A percentile compares a stretch with the other conserved stretches of the same genome.
Evolutionary conservation across 1,140 invertebrate species (phyloP).

Genomic region (Drosophila azteca): DNA sequence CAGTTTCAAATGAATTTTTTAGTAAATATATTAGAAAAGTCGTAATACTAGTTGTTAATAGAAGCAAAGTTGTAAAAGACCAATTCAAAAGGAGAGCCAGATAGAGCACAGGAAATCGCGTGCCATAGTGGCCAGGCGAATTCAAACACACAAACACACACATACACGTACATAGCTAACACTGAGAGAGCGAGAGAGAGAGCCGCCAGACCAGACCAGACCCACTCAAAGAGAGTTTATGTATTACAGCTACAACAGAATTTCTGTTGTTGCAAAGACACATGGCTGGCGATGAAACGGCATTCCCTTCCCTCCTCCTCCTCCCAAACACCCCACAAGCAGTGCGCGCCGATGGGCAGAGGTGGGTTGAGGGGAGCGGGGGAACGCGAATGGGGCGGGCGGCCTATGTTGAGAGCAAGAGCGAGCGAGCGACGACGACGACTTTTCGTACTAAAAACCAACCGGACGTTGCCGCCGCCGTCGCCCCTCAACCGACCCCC

Average conservation of each 20-base stretch:
- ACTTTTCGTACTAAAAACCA: constrained; percentile 78
- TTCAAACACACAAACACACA: constrained; percentile 13
- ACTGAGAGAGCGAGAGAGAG: constrained; percentile 16
- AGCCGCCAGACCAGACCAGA: not conserved
- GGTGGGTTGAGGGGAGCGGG: not conserved
- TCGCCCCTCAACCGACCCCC: constrained; percentile 26
- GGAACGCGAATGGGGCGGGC: constrained; percentile 6
- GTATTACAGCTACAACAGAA: constrained; percentile 36
- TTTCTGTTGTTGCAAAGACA: constrained; percentile 31
- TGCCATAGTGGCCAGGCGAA: constrained; percentile 15
- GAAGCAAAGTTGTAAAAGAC: not conserved
- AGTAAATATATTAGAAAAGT: not conserved
- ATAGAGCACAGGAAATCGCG: no score
- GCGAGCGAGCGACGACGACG: constrained; percentile 41
- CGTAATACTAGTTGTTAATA: not conserved
- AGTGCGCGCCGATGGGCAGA: not conserved
- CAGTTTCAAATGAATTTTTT: constrained; percentile 1
- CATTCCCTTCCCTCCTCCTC: constrained; percentile 21
- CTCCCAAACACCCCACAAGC: not conserved
- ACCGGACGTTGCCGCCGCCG: constrained; percentile 73
- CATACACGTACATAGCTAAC: not conserved
- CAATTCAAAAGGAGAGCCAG: no score
- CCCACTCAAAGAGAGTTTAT: constrained; percentile 17
- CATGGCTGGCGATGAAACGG: constrained; percentile 45
- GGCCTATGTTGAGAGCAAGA: constrained; percentile 51